These are phyloP conservation scores for Prolemur simus DNA, from an alignment of 2,113 vertebrate genomes.

Conservation along the genomic window DNA sequence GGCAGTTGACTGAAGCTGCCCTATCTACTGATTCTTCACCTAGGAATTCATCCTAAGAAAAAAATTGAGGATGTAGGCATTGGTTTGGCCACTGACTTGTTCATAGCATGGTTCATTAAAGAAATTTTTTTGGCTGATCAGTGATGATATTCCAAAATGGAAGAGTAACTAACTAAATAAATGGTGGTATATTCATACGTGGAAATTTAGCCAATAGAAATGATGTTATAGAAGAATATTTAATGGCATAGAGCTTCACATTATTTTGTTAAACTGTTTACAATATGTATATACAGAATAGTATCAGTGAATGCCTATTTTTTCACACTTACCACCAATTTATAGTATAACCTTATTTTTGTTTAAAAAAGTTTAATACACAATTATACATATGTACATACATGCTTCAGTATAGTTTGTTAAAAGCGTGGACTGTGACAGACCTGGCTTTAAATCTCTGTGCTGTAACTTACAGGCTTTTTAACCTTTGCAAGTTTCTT, in stretches of 20 bases:
- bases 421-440: not conserved
- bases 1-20: not conserved
- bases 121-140: not conserved
- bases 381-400: not conserved
- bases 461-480: not conserved
- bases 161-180: slow-evolving; percentile 1
- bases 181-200: not conserved
- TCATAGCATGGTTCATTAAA: not conserved
- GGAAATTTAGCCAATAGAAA: slow-evolving; percentile 2
- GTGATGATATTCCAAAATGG: not conserved
- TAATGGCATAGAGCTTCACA: not conserved
- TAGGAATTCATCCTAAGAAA: slow-evolving; percentile 1
- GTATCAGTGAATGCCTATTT: not conserved
- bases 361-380: not conserved
- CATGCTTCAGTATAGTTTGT: not conserved
- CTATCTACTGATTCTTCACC: not conserved
- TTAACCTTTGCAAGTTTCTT: not conserved
- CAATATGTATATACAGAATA: not conserved
- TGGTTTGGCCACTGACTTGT: not conserved
- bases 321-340: not conserved
- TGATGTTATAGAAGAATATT: not conserved
- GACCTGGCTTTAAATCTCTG: not conserved
- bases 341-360: not conserved
- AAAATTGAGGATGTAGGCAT: not conserved
- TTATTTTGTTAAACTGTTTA: slow-evolving; percentile 20